Evolutionary conservation across 1,140 invertebrate species (phyloP).

Genomic region (Cyrtorhinus lividipennis): DNA sequence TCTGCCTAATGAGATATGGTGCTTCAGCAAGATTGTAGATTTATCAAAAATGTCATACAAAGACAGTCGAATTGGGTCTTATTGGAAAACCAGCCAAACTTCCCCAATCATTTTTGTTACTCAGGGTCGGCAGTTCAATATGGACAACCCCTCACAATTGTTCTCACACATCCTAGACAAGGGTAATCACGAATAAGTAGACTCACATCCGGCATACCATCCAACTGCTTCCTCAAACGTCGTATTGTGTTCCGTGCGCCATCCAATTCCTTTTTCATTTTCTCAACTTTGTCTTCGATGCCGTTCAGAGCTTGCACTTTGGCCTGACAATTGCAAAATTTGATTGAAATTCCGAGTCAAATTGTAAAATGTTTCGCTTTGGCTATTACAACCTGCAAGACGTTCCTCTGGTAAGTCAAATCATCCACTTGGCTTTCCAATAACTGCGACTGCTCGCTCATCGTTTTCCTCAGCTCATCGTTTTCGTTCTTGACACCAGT

Average conservation of each 20-base stretch:
- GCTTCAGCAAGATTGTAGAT: too few relatives aligned
- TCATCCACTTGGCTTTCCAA: not conserved
- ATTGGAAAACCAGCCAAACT: too few relatives aligned
- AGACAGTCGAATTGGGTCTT: too few relatives aligned
- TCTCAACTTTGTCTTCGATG: not conserved
- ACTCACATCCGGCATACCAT: not conserved
- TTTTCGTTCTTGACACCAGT: not conserved
- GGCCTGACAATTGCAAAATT: not conserved
- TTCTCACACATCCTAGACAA: too few relatives aligned
- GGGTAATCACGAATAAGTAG: too few relatives aligned
- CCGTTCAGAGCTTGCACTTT: not conserved
- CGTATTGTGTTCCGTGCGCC: not conserved
- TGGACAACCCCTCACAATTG: too few relatives aligned
- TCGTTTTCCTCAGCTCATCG: not conserved
- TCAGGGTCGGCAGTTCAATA: too few relatives aligned
- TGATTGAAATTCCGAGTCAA: too few relatives aligned
- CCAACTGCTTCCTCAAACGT: not conserved
- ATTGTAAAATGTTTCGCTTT: not conserved
- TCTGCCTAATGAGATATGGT: too few relatives aligned
- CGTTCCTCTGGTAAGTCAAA: not conserved
- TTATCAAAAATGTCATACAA: too few relatives aligned
- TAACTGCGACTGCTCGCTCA: not conserved
- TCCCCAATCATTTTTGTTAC: too few relatives aligned
- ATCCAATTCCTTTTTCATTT: slow-evolving; percentile 1
- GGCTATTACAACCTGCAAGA: not conserved